Evolutionary conservation across 2,888 invertebrate genomes (phyloP).

Genomic region (Thyatira batis): DNA sequence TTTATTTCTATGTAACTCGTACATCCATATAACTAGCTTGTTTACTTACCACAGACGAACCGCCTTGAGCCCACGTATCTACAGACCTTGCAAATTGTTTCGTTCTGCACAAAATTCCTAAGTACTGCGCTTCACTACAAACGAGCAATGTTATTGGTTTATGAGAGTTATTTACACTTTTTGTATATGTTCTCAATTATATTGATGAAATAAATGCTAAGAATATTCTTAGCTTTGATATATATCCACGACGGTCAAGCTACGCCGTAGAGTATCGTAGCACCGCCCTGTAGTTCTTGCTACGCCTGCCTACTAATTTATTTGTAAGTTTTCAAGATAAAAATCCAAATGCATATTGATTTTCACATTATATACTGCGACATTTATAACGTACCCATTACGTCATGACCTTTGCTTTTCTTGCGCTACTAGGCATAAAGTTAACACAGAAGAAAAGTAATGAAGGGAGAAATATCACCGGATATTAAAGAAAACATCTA

Average conservation of each 20-base stretch:
- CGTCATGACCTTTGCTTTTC: too few relatives aligned
- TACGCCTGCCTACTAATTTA: too few relatives aligned
- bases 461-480: neutral
- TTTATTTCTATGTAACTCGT: conserved; percentile 1
- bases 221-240: too few relatives aligned
- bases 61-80: neutral
- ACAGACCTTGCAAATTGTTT: neutral
- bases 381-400: too few relatives aligned
- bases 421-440: neutral
- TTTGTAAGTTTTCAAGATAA: too few relatives aligned
- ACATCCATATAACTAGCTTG: neutral
- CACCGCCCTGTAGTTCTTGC: too few relatives aligned
- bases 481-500: neutral
- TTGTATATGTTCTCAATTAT: too few relatives aligned
- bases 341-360: too few relatives aligned
- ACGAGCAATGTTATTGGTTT: neutral
- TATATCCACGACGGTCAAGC: neutral
- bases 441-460: neutral
- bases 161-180: neutral
- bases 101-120: neutral
- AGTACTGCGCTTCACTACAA: neutral
- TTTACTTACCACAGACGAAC: neutral
- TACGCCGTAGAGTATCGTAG: neutral
- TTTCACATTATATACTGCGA: too few relatives aligned
- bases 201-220: too few relatives aligned